Evolutionary conservation across 2,113 vertebrate genomes (phyloP).

Genomic region (Charina bottae): DNA sequence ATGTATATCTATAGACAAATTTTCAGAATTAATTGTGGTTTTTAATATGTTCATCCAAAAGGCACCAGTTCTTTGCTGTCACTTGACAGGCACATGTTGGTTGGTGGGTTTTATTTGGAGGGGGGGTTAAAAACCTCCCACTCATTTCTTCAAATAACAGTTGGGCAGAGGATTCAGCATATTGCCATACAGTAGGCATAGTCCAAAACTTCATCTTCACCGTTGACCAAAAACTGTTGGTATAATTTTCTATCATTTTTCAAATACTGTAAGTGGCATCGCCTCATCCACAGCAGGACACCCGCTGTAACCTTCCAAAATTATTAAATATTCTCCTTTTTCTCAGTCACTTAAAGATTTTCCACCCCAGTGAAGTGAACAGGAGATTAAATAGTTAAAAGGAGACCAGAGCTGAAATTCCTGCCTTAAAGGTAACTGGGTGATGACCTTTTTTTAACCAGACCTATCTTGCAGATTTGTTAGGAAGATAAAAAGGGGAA

Average conservation of each 20-base stretch:
- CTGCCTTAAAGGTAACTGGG: too few relatives aligned
- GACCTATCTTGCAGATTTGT: background rate
- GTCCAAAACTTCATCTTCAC: background rate
- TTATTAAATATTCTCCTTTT: too few relatives aligned
- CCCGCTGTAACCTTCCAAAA: too few relatives aligned
- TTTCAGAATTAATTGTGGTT: constrained; percentile 2
- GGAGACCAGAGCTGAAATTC: too few relatives aligned
- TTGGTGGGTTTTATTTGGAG: background rate
- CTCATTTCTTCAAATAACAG: background rate
- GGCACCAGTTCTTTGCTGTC: constrained; percentile 18
- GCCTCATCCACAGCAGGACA: too few relatives aligned
- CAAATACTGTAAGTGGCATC: too few relatives aligned
- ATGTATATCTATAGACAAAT: constrained; percentile 31
- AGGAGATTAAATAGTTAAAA: too few relatives aligned
- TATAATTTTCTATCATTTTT: too few relatives aligned
- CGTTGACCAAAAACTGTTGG: background rate
- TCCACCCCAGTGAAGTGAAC: too few relatives aligned
- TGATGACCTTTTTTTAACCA: too few relatives aligned
- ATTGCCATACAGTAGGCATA: background rate
- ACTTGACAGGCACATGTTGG: background rate
- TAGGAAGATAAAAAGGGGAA: background rate
- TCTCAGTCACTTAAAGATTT: too few relatives aligned
- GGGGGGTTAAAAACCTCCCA: background rate
- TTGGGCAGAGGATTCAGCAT: background rate
- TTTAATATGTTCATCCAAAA: constrained; percentile 23